A percentile compares a stretch with the other conserved stretches of the same genome.
Conservation (phyloP, 2,797 vertebrate species). For the Hephaestus fuliginosus region DNA sequence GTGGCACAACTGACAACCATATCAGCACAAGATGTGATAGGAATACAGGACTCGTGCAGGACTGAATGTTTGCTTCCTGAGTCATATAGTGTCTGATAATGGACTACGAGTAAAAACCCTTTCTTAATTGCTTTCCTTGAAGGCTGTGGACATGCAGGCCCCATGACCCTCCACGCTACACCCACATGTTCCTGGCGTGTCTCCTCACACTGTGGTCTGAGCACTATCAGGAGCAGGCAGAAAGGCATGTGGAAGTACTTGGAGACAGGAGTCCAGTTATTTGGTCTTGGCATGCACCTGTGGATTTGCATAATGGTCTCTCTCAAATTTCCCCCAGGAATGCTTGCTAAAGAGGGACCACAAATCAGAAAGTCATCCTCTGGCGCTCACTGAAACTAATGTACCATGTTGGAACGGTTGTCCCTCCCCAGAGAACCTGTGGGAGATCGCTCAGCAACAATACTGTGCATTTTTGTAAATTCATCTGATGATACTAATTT, state of each 20-base stretch:
- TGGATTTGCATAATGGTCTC: constrained; percentile 86
- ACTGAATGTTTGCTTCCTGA: constrained; percentile 44
- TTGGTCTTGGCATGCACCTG: constrained; percentile 83
- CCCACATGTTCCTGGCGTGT: constrained; percentile 64
- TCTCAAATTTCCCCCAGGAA: constrained; percentile 82
- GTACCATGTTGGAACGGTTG: constrained; percentile 67
- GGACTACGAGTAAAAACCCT: constrained; percentile 10
- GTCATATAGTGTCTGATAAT: constrained; percentile 43
- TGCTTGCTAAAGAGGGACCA: constrained; percentile 78
- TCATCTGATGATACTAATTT: constrained; percentile 69
- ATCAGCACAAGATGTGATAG: constrained; percentile 39
- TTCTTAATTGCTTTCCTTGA: constrained; percentile 49
- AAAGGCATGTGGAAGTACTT: constrained; percentile 87
- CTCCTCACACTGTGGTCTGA: constrained; percentile 73
- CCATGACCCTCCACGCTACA: constrained; percentile 36
- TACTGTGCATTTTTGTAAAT: constrained; percentile 60
- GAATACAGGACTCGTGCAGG: neutral
- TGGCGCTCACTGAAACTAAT: constrained; percentile 63
- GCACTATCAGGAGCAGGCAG: constrained; percentile 68
- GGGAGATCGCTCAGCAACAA: constrained; percentile 58
- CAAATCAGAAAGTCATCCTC: constrained; percentile 79
- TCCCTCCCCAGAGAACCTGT: constrained; percentile 58
- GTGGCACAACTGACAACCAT: constrained; percentile 22
- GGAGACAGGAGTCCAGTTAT: constrained; percentile 76
- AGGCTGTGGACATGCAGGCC: constrained; percentile 46